Percentiles rank a stretch among this genome's conserved stretches.
Conservation (phyloP, 2,888 invertebrate species). For the Glaucopsyche alexis region DNA sequence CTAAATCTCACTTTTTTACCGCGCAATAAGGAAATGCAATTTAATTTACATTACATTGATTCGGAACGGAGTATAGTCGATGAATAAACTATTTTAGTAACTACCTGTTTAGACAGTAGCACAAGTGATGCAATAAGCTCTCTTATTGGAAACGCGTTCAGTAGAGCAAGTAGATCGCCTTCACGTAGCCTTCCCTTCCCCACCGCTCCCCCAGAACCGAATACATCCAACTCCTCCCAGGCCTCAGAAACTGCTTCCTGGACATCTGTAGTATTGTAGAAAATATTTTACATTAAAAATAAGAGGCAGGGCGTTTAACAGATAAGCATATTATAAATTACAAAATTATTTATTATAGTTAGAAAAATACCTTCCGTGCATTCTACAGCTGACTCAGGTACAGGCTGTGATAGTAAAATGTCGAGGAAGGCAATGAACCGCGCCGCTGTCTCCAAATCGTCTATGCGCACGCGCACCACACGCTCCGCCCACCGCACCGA, state of each 20-base stretch:
- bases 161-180: slow-evolving; percentile 57
- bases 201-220: slow-evolving; percentile 59
- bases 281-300: not conserved
- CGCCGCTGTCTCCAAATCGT: slow-evolving; percentile 52
- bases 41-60: too few species aligned
- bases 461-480: slow-evolving; percentile 48
- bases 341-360: too few species aligned
- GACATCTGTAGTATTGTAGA: slow-evolving; percentile 1
- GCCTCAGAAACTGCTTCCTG: slow-evolving; percentile 44
- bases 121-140: slow-evolving; percentile 55
- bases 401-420: slow-evolving; percentile 51
- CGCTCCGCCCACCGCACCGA: slow-evolving; percentile 66
- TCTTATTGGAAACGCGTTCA: slow-evolving; percentile 54
- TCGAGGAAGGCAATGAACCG: slow-evolving; percentile 56
- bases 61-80: too few species aligned
- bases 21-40: too few species aligned
- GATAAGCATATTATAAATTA: too few species aligned
- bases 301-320: too few species aligned
- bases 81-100: not conserved
- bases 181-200: slow-evolving; percentile 61
- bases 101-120: slow-evolving; percentile 54
- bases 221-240: slow-evolving; percentile 65
- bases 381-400: slow-evolving; percentile 57
- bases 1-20: too few species aligned
- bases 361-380: slow-evolving; percentile 59